phyloP scores from a whole-genome alignment of 1,140 invertebrate species.

The Cotesia vestalis region DNA sequence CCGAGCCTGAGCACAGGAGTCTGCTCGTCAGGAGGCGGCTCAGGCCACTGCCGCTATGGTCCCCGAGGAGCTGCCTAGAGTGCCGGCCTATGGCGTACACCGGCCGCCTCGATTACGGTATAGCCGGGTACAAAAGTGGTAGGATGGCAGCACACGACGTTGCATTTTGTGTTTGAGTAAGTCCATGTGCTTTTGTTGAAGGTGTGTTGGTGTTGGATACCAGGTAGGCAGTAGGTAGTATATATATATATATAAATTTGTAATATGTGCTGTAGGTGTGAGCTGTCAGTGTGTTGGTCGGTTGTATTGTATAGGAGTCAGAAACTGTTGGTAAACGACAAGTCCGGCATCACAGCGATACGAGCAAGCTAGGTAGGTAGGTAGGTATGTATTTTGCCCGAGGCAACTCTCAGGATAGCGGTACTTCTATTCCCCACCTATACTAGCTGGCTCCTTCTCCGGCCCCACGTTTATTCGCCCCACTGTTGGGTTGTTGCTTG shows the following conservation, averaged over 20 bases:
- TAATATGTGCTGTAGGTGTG: no score
- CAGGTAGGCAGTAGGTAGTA: no score
- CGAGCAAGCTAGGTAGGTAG: constrained; percentile 53
- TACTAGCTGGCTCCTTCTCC: constrained; percentile 23
- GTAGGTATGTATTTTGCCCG: constrained; percentile 60
- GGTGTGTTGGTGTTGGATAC: constrained; percentile 15
- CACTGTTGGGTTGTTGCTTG: no score
- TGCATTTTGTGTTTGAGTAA: background rate
- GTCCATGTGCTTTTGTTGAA: background rate
- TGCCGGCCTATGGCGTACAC: constrained; percentile 31
- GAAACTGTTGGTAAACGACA: constrained; percentile 31
- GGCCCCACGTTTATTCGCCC: background rate
- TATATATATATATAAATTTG: no score
- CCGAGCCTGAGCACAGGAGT: constrained; percentile 9
- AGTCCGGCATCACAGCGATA: constrained; percentile 38
- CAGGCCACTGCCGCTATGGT: constrained; percentile 30
- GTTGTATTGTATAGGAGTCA: constrained; percentile 17
- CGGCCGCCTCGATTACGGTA: constrained; percentile 32
- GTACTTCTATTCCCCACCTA: constrained; percentile 49
- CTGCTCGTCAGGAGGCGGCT: constrained; percentile 20
- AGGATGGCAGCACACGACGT: constrained; percentile 12
- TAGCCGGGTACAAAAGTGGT: constrained; percentile 19
- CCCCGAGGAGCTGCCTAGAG: constrained; percentile 22
- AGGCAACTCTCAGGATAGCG: constrained; percentile 56
- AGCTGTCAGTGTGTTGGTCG: background rate